Percentiles rank a stretch among this genome's conserved stretches.
Conservation (phyloP, 2,888 invertebrate genomes). For the Xiphydria camelus region DNA sequence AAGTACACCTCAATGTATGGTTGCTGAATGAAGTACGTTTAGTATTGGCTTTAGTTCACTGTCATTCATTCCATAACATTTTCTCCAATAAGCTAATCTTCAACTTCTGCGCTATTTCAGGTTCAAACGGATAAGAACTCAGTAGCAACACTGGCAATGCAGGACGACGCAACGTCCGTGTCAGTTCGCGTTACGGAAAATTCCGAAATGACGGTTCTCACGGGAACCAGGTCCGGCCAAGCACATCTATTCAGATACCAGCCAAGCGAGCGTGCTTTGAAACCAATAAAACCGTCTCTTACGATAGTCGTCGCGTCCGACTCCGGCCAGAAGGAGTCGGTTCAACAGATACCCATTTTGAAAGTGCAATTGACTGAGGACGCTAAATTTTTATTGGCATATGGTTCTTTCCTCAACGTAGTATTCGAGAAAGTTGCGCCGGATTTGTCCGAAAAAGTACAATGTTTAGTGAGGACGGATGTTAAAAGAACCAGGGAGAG, state of each 20-base stretch:
- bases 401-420: slow-evolving; percentile 41
- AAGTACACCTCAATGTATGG: slow-evolving; percentile 61
- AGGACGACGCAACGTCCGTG: slow-evolving; percentile 67
- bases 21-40: slow-evolving; percentile 52
- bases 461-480: slow-evolving; percentile 59
- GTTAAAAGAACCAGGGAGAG: slow-evolving; percentile 45
- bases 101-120: slow-evolving; percentile 31
- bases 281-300: slow-evolving; percentile 68
- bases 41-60: background rate
- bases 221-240: slow-evolving; percentile 75
- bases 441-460: slow-evolving; percentile 57
- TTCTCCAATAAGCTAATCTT: background rate
- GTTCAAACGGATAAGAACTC: slow-evolving; percentile 59
- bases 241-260: slow-evolving; percentile 78
- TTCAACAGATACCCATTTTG: slow-evolving; percentile 63
- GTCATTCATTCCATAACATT: slow-evolving; percentile 2
- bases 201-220: slow-evolving; percentile 59
- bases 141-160: slow-evolving; percentile 67
- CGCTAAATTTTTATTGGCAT: slow-evolving; percentile 43
- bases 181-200: slow-evolving; percentile 61
- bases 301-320: slow-evolving; percentile 67
- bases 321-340: slow-evolving; percentile 55
- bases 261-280: slow-evolving; percentile 71
- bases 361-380: slow-evolving; percentile 51
- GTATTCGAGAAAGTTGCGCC: slow-evolving; percentile 48